phyloP scores from a whole-genome alignment of 2,888 invertebrate genomes.

The Drosophila aldrichi region DNA sequence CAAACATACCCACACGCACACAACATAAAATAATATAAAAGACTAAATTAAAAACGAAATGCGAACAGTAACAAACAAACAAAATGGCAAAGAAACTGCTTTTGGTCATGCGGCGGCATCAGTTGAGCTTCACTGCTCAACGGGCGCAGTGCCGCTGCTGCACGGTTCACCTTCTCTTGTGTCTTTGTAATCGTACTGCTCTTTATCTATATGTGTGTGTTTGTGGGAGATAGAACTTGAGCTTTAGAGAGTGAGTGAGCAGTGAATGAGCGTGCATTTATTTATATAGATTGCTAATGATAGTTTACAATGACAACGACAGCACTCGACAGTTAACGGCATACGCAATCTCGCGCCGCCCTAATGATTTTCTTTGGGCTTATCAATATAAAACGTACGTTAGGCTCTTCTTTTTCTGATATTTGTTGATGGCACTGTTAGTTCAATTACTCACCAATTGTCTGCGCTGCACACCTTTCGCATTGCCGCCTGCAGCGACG shows the following conservation, averaged over 20 bases:
- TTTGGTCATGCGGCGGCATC: conserved; percentile 76
- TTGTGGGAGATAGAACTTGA: conserved; percentile 30
- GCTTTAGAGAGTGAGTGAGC: conserved; percentile 22
- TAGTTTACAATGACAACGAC: conserved; percentile 64
- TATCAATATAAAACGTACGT: conserved; percentile 33
- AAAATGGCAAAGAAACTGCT: conserved; percentile 77
- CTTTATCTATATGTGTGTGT: neutral
- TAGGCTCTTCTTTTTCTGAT: conserved; percentile 9
- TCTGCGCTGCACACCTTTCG: conserved; percentile 83
- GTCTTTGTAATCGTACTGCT: conserved; percentile 6
- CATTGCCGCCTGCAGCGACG: conserved; percentile 54
- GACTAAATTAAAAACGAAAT: conserved; percentile 72
- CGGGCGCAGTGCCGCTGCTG: conserved; percentile 50
- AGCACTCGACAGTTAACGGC: conserved; percentile 33
- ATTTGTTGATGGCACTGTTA: neutral
- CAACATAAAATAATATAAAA: neutral
- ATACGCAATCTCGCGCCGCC: neutral
- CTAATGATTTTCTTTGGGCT: conserved; percentile 29
- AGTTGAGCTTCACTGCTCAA: conserved; percentile 76
- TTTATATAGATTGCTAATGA: conserved; percentile 75
- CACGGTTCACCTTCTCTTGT: conserved; percentile 10
- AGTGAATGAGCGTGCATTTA: conserved; percentile 64
- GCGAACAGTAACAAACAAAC: conserved; percentile 65
- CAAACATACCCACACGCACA: conserved; percentile 4
- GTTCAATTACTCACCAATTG: conserved; percentile 84